These are phyloP conservation scores for Hemitrygon akajei DNA, from an alignment of 2,797 vertebrate genomes.

Conservation along the genomic window DNA sequence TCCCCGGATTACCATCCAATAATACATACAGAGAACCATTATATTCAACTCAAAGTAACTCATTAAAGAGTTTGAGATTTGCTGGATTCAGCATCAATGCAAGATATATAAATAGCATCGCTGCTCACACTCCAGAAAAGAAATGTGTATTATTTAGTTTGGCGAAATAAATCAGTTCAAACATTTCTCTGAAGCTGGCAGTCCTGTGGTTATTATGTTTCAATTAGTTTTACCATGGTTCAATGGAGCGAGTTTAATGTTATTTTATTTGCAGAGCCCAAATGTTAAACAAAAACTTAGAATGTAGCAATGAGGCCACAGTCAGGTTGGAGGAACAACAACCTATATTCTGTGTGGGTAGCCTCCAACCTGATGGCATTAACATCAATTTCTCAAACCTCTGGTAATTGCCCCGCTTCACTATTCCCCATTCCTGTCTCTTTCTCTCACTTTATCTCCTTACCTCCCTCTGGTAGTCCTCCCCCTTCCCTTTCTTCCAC, in stretches of 20 bases:
- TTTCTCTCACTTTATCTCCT: too few species aligned
- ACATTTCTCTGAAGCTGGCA: background rate
- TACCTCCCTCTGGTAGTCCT: too few species aligned
- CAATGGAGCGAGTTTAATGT: background rate
- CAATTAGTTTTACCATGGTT: background rate
- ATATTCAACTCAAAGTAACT: conserved; percentile 17
- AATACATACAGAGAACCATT: background rate
- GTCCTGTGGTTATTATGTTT: background rate
- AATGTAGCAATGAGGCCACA: too few species aligned
- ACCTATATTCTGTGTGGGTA: too few species aligned
- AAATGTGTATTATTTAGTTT: conserved; percentile 21
- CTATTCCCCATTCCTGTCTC: too few species aligned
- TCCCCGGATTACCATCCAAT: background rate
- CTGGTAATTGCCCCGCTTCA: too few species aligned
- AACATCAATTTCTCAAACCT: too few species aligned
- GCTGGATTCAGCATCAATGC: background rate
- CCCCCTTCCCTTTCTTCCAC: too few species aligned
- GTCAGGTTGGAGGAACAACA: too few species aligned
- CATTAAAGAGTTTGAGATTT: conserved; percentile 8
- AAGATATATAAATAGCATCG: background rate
- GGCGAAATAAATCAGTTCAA: conserved; percentile 26
- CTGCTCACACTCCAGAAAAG: background rate
- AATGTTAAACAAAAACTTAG: conserved; percentile 2
- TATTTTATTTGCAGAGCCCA: background rate
- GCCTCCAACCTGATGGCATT: too few species aligned